Evolutionary conservation across 2,888 invertebrate species (phyloP).

Genomic region (Cenopis cana): DNA sequence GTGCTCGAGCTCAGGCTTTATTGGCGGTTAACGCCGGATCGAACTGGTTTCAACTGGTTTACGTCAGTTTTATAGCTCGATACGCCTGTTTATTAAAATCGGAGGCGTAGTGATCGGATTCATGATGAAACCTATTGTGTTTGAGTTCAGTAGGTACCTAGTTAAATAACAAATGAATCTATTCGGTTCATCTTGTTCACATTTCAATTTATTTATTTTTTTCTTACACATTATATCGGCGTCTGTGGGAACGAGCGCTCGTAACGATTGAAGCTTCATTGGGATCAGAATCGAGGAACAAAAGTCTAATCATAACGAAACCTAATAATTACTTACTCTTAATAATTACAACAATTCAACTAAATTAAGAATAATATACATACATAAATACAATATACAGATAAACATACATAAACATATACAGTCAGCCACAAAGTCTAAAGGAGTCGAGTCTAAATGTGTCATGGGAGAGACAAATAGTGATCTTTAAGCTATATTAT

Average conservation of each 20-base stretch:
- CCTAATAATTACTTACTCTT: too few relatives aligned
- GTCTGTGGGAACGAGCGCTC: neutral
- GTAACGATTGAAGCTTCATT: neutral
- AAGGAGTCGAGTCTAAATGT: too few relatives aligned
- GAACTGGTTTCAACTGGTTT: conserved; percentile 46
- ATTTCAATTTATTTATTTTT: neutral
- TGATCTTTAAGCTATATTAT: too few relatives aligned
- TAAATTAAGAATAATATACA: too few relatives aligned
- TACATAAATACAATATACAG: too few relatives aligned
- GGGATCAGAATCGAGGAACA: neutral
- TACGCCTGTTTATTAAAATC: conserved; percentile 44
- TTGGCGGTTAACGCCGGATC: conserved; percentile 45
- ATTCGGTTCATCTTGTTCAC: neutral
- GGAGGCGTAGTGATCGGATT: conserved; percentile 22
- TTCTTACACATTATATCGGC: neutral
- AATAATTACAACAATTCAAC: too few relatives aligned
- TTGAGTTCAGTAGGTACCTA: conserved; percentile 6
- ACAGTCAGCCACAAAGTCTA: too few relatives aligned
- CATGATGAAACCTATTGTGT: conserved; percentile 22
- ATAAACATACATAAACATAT: too few relatives aligned
- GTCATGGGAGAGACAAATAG: too few relatives aligned
- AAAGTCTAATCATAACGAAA: too few relatives aligned
- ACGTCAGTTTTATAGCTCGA: conserved; percentile 46
- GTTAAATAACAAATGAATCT: neutral
- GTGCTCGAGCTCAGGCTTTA: conserved; percentile 32